Conservation (phyloP, 2,797 vertebrate species). For the Dallia pectoralis region DNA sequence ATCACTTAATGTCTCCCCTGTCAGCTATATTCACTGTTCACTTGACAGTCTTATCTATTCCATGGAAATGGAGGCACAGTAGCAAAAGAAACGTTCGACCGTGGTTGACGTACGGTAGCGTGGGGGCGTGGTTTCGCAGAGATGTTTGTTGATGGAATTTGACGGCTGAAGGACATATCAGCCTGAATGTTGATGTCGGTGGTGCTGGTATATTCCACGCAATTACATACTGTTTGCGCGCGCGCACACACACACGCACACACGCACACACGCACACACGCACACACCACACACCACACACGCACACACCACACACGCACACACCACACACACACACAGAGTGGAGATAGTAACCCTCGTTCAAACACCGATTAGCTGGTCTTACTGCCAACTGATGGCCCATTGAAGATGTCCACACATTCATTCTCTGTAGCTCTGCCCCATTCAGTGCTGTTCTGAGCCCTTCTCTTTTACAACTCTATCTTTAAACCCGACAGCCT, state of each 20-base stretch:
- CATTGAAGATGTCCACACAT: conserved; percentile 8
- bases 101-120: background rate
- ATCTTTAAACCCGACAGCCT: background rate
- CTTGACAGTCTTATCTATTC: conserved; percentile 21
- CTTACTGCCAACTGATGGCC: conserved; percentile 1
- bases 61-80: conserved; percentile 26
- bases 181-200: background rate
- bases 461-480: background rate
- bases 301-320: background rate
- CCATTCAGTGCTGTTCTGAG: conserved; percentile 16
- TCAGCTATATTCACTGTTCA: conserved; percentile 25
- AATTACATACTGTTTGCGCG: background rate
- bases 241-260: background rate
- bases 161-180: background rate
- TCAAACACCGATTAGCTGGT: background rate
- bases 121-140: background rate
- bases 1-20: background rate
- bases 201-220: background rate
- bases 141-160: background rate
- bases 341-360: conserved; percentile 15
- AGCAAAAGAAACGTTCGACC: background rate
- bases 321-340: conserved; percentile 16
- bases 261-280: conserved; percentile 10
- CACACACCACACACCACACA: conserved; percentile 17
- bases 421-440: background rate